Percentiles rank a stretch among this genome's conserved stretches.
These are phyloP conservation scores for Anas georgica DNA, from an alignment of 2,797 vertebrate species.

Conservation along the genomic window DNA sequence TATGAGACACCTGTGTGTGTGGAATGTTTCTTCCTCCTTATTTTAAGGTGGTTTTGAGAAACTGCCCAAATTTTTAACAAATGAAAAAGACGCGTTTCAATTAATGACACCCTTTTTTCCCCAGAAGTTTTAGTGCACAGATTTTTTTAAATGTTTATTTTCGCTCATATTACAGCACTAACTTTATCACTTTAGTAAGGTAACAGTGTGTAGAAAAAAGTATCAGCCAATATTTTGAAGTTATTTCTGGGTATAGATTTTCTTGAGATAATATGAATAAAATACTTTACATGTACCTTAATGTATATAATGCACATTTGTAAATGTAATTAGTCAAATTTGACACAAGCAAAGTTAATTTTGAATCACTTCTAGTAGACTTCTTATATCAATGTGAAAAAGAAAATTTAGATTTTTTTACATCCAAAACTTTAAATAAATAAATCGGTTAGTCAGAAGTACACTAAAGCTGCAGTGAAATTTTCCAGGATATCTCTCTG, in stretches of 20 bases:
- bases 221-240: background rate
- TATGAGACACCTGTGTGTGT: background rate
- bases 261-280: background rate
- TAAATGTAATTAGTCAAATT: background rate
- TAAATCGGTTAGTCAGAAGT: background rate
- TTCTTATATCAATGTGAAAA: background rate
- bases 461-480: background rate
- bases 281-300: background rate
- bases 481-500: background rate
- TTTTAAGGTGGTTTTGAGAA: background rate
- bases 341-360: background rate
- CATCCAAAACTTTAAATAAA: too few species aligned
- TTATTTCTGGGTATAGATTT: background rate
- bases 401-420: background rate
- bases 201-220: accelerated
- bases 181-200: background rate
- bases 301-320: background rate
- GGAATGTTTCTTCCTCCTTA: background rate
- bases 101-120: background rate
- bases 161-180: background rate
- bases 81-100: background rate
- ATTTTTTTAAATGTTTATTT: background rate
- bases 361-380: background rate
- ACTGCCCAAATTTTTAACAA: background rate
- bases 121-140: background rate